Evolutionary conservation across 1,140 invertebrate genomes (phyloP).

Genomic region (Frieseomelitta varia): DNA sequence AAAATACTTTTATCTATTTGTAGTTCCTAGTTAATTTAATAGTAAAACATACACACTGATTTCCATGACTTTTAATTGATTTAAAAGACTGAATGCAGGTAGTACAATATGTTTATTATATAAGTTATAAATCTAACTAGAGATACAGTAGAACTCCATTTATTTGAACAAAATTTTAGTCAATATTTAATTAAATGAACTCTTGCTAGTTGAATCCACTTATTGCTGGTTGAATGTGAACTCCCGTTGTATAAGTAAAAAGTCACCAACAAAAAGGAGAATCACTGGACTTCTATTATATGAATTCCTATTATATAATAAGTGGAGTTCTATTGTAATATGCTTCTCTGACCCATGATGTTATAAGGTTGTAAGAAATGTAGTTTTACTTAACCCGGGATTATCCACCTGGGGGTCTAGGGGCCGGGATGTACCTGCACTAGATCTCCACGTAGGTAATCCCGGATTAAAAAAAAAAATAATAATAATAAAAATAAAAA

Average conservation of each 20-base stretch:
- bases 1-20: constrained; percentile 60
- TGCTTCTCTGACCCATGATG: constrained; percentile 39
- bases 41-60: constrained; percentile 55
- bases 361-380: constrained; percentile 6
- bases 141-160: neutral
- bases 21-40: constrained; percentile 74
- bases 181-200: too few relatives aligned
- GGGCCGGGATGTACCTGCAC: too few relatives aligned
- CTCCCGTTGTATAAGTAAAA: too few relatives aligned
- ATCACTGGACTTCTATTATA: too few relatives aligned
- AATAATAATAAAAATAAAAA: too few relatives aligned
- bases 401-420: too few relatives aligned
- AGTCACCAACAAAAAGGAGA: too few relatives aligned
- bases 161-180: too few relatives aligned
- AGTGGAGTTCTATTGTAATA: neutral
- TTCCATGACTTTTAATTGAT: constrained; percentile 71
- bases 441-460: too few relatives aligned
- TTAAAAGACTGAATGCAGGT: constrained; percentile 79
- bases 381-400: neutral
- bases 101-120: constrained; percentile 70
- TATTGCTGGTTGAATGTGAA: too few relatives aligned
- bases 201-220: too few relatives aligned
- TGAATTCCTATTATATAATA: too few relatives aligned
- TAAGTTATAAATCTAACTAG: constrained; percentile 46
- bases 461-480: neutral